Conservation (phyloP, 2,888 invertebrate species). For the Encarsia formosa region DNA sequence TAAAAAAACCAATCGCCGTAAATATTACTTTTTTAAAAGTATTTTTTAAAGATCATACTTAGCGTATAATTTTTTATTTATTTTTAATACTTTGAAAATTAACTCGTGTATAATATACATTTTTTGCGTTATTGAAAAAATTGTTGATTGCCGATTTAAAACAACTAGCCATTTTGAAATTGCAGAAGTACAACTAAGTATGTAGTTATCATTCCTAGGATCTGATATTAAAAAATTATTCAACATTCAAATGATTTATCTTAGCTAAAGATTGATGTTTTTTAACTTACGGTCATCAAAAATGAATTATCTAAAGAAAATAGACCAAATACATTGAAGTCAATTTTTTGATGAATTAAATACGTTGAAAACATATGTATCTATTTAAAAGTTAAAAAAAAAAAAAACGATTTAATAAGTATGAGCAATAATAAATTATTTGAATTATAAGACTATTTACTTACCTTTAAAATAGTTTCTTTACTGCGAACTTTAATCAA, state of each 20-base stretch:
- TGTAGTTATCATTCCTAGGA: background rate
- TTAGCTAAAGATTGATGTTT: background rate
- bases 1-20: too few relatives aligned
- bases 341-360: background rate
- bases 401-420: background rate
- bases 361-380: background rate
- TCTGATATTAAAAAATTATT: too few relatives aligned
- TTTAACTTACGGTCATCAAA: background rate
- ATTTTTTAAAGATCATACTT: too few relatives aligned
- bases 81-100: too few relatives aligned
- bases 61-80: too few relatives aligned
- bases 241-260: background rate
- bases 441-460: too few relatives aligned
- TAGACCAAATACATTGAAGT: conserved; percentile 2
- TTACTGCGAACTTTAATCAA: background rate
- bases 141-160: too few relatives aligned
- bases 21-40: too few relatives aligned
- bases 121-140: too few relatives aligned
- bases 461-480: background rate
- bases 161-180: conserved; percentile 2
- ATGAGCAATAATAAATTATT: too few relatives aligned
- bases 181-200: conserved; percentile 3
- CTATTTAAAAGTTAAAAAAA: background rate
- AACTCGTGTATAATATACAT: too few relatives aligned
- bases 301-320: conserved; percentile 7